Conservation (phyloP, 2,113 vertebrate species). For the Pangasianodon gigas region DNA sequence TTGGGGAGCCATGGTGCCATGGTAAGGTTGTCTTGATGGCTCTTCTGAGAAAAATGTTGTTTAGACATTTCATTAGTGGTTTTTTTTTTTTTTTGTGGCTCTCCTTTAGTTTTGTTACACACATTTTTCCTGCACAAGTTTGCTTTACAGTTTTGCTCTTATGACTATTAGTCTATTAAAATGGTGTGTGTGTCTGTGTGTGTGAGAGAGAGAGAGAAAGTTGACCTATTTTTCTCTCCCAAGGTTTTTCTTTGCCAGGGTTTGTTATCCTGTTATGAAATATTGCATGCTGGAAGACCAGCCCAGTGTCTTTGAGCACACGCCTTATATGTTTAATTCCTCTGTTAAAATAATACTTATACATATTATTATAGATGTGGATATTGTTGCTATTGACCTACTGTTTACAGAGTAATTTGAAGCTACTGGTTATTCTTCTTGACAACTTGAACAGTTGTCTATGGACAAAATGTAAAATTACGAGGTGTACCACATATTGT, state of each 20-base stretch:
- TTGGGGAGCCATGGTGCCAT: slow-evolving; percentile 33
- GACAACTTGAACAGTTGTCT: too few relatives aligned
- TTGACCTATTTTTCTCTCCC: neutral
- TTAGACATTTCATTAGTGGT: neutral
- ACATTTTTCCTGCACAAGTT: neutral
- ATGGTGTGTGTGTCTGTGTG: neutral
- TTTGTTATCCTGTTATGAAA: neutral
- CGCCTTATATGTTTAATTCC: slow-evolving; percentile 52
- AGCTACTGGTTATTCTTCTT: too few relatives aligned
- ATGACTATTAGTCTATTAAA: neutral
- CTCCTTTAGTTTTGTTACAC: neutral
- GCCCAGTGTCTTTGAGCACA: too few relatives aligned
- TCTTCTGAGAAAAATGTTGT: slow-evolving; percentile 62
- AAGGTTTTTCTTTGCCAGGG: too few relatives aligned
- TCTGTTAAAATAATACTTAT: slow-evolving; percentile 48
- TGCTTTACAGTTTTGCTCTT: neutral
- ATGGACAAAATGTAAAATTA: neutral
- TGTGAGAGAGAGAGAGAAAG: too few relatives aligned
- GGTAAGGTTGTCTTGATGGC: slow-evolving; percentile 16
- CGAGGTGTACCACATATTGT: neutral
- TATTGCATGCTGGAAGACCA: too few relatives aligned
- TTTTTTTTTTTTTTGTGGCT: neutral
- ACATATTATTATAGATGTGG: neutral
- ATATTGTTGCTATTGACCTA: neutral
- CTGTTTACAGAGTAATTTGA: neutral